These are phyloP conservation scores for Myxocyprinus asiaticus DNA, from an alignment of 2,113 vertebrate species.

Conservation along the genomic window DNA sequence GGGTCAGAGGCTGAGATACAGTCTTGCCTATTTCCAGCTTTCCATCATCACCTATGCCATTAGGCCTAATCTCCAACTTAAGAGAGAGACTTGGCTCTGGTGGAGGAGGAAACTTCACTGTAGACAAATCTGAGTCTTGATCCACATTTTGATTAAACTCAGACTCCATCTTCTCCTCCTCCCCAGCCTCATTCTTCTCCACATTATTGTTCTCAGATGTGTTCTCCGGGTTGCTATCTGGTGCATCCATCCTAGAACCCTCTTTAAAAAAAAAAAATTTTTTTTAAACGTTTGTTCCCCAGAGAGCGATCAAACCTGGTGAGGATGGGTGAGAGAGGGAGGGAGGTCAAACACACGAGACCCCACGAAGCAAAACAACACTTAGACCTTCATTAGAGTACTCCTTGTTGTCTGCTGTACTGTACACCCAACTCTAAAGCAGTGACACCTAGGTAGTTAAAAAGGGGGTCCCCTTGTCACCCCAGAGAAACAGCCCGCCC, in stretches of 20 bases:
- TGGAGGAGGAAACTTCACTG: constrained; percentile 56
- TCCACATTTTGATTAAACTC: constrained; percentile 47
- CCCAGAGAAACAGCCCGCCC: constrained; percentile 52
- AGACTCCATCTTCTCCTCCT: constrained; percentile 49
- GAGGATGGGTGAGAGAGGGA: constrained; percentile 34
- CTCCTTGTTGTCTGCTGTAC: constrained; percentile 58
- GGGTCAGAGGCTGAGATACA: constrained; percentile 77
- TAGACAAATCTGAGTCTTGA: constrained; percentile 37
- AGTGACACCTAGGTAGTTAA: constrained; percentile 68
- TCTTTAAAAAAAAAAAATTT: constrained; percentile 41
- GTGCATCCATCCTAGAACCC: constrained; percentile 35
- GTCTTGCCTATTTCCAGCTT: constrained; percentile 55
- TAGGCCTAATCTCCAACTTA: constrained; percentile 68
- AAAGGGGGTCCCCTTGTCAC: constrained; percentile 65
- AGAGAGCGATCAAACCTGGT: constrained; percentile 24
- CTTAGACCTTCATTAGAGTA: constrained; percentile 64
- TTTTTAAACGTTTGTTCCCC: background rate
- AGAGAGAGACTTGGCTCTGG: constrained; percentile 43
- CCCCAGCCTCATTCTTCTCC: constrained; percentile 55
- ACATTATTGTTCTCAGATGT: constrained; percentile 72
- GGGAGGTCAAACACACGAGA: constrained; percentile 47
- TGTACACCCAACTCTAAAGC: constrained; percentile 57
- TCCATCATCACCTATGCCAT: constrained; percentile 69
- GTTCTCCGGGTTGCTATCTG: constrained; percentile 50
- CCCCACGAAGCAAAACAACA: constrained; percentile 45